A percentile compares a stretch with the other conserved stretches of the same genome.
phyloP scores from a whole-genome alignment of 2,888 invertebrate species.

The Rhingia campestris region DNA sequence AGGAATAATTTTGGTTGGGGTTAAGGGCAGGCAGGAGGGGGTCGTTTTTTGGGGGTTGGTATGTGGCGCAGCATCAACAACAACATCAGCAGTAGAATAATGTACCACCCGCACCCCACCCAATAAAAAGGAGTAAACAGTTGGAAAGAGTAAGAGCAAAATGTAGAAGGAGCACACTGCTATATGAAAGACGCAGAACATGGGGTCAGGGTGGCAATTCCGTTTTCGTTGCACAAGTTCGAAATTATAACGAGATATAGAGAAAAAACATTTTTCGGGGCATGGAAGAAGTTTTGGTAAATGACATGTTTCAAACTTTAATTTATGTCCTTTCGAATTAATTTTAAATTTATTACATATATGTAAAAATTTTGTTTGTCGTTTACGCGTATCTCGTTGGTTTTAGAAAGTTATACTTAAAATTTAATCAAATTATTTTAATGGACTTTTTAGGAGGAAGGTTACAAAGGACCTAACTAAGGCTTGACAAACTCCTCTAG shows the following conservation, averaged over 20 bases:
- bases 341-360: slow-evolving; percentile 81
- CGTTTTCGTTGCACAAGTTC: slow-evolving; percentile 70
- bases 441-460: slow-evolving; percentile 50
- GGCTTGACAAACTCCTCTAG: too few species aligned
- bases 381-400: slow-evolving; percentile 12
- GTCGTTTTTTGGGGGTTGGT: slow-evolving; percentile 24
- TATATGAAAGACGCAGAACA: slow-evolving; percentile 15
- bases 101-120: slow-evolving; percentile 22
- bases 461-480: slow-evolving; percentile 27
- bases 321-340: slow-evolving; percentile 83
- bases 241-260: slow-evolving; percentile 57
- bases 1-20: slow-evolving; percentile 72
- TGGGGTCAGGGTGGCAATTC: slow-evolving; percentile 29
- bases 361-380: slow-evolving; percentile 10
- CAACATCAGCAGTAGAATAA: slow-evolving; percentile 70
- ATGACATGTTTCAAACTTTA: slow-evolving; percentile 83
- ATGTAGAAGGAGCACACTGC: slow-evolving; percentile 51
- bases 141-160: slow-evolving; percentile 62
- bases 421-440: slow-evolving; percentile 72
- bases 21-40: slow-evolving; percentile 67
- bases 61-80: slow-evolving; percentile 64
- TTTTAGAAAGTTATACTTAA: slow-evolving; percentile 63
- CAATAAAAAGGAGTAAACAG: slow-evolving; percentile 53
- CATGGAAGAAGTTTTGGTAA: slow-evolving; percentile 78
- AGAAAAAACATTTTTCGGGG: slow-evolving; percentile 38